Conservation (phyloP, 1,140 invertebrate species). For the Drosophila equinoxialis region DNA sequence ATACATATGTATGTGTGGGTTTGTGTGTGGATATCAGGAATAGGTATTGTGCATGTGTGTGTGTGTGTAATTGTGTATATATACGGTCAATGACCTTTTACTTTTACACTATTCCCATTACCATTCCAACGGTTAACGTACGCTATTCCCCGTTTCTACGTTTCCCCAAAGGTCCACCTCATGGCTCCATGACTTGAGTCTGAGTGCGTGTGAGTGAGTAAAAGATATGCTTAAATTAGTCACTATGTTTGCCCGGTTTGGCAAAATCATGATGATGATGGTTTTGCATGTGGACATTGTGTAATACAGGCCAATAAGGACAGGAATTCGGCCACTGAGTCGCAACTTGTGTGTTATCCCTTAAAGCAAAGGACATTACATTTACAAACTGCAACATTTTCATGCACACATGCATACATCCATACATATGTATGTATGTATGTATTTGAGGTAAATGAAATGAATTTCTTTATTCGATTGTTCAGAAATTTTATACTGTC, state of each 20-base stretch:
- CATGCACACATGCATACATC: not conserved
- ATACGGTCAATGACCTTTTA: conserved; percentile 79
- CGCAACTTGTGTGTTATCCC: no score
- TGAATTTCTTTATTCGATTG: conserved; percentile 23
- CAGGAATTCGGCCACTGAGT: conserved; percentile 21
- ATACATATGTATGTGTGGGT: not conserved
- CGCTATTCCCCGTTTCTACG: not conserved
- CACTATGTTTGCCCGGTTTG: conserved; percentile 27
- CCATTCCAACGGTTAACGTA: conserved; percentile 29
- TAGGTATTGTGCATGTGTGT: conserved; percentile 45
- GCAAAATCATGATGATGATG: conserved; percentile 14
- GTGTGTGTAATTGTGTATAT: conserved; percentile 24
- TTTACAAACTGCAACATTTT: no score
- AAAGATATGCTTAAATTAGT: conserved; percentile 72
- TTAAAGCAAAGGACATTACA: no score
- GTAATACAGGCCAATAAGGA: conserved; percentile 60
- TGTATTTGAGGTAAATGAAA: conserved; percentile 9
- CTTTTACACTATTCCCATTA: conserved; percentile 66
- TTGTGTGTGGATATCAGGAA: conserved; percentile 61
- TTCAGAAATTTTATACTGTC: conserved; percentile 38
- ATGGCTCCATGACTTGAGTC: not conserved
- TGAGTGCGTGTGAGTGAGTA: conserved; percentile 15
- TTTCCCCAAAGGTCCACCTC: conserved; percentile 7
- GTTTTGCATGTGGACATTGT: conserved; percentile 42
- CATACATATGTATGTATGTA: not conserved